These are phyloP conservation scores for Calonectris borealis DNA, from an alignment of 2,113 vertebrate genomes.

Conservation along the genomic window DNA sequence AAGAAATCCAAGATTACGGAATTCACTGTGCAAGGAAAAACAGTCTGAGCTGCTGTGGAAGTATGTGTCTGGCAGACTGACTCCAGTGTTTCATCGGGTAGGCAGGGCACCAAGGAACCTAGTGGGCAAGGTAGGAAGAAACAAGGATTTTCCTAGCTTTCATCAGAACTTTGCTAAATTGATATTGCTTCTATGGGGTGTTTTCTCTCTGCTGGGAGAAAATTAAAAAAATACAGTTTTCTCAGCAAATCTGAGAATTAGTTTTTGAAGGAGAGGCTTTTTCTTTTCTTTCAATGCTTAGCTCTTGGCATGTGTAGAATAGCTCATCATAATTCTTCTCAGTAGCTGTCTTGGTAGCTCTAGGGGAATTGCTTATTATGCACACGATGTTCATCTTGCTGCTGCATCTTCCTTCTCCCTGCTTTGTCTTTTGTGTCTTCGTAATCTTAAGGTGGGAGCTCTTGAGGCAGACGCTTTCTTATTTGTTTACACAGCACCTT, in stretches of 20 bases:
- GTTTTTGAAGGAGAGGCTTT: not conserved
- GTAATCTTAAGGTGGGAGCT: not conserved
- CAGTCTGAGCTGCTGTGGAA: not conserved
- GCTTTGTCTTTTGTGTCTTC: not conserved
- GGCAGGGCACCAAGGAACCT: not conserved
- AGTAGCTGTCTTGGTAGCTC: not conserved
- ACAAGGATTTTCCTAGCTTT: not conserved
- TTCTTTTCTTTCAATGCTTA: not conserved
- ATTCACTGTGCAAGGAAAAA: not conserved
- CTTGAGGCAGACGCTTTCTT: not conserved
- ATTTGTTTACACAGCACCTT: not conserved
- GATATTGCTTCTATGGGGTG: not conserved
- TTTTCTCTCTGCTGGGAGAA: not conserved
- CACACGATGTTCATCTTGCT: not conserved
- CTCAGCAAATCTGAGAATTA: not conserved
- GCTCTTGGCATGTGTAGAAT: not conserved
- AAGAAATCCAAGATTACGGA: not conserved
- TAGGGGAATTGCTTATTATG: constrained; percentile 18
- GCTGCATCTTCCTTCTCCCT: not conserved
- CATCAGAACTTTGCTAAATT: not conserved
- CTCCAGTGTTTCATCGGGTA: not conserved
- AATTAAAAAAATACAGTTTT: not conserved
- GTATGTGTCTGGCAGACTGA: not conserved
- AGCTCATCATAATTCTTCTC: constrained; percentile 2
- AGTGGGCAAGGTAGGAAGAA: not conserved